Conservation (phyloP, 2,797 vertebrate species). For the Myotis vivesi region DNA sequence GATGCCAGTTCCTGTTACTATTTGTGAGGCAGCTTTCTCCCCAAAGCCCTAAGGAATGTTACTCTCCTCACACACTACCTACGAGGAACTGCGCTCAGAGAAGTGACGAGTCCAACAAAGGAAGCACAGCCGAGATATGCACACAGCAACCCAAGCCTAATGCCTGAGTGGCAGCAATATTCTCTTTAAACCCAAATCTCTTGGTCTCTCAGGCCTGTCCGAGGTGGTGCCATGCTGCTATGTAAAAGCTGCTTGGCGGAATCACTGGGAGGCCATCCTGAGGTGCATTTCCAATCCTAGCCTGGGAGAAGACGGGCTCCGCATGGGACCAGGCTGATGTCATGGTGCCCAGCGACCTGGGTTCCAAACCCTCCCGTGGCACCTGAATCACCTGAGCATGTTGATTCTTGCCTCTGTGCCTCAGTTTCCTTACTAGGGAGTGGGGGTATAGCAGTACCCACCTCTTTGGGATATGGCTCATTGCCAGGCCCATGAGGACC, state of each 20-base stretch:
- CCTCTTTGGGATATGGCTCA: neutral
- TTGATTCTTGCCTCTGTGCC: neutral
- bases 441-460: rapidly evolving
- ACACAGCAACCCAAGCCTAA: rapidly evolving
- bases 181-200: neutral
- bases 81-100: neutral
- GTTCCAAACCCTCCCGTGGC: neutral
- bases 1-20: rapidly evolving
- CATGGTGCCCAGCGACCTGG: rapidly evolving
- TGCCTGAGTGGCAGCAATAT: rapidly evolving
- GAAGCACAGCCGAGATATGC: neutral
- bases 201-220: rapidly evolving
- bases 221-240: rapidly evolving
- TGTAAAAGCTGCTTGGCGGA: rapidly evolving
- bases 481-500: neutral
- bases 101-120: neutral
- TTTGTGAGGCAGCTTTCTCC: neutral
- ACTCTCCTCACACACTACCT: no score
- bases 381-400: neutral
- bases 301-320: neutral
- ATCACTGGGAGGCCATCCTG: rapidly evolving
- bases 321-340: neutral
- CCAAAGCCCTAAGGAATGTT: rapidly evolving
- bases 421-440: no score
- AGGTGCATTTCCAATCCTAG: rapidly evolving